A percentile compares a stretch with the other conserved stretches of the same genome.
phyloP scores from a whole-genome alignment of 2,113 vertebrate genomes.

The Pelecanoides urinatrix region DNA sequence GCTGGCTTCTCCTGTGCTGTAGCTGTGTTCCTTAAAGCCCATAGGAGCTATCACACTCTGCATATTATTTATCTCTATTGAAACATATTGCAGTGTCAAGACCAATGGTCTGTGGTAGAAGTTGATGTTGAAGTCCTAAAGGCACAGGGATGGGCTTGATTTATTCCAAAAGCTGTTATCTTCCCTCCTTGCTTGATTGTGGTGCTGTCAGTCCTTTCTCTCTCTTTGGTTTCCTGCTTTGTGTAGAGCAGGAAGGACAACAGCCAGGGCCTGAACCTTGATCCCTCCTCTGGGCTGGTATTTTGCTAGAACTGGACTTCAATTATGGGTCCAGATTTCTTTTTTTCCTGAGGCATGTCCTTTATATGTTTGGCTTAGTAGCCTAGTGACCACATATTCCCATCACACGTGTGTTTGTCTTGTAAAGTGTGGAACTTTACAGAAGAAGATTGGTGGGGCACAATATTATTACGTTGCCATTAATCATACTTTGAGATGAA shows the following conservation, averaged over 20 bases:
- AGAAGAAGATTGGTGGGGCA: not conserved
- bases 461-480: not conserved
- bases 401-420: not conserved
- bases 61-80: not conserved
- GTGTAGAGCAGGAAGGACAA: not conserved
- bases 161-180: not conserved
- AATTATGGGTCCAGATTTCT: not conserved
- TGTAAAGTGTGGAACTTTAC: not conserved
- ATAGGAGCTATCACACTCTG: not conserved
- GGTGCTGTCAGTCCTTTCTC: not conserved
- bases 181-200: not conserved
- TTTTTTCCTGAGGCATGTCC: not conserved
- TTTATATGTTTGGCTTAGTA: not conserved
- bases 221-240: not conserved
- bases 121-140: not conserved
- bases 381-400: not conserved
- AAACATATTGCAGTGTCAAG: not conserved
- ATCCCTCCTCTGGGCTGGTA: not conserved
- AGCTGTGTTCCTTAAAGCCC: not conserved
- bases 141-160: not conserved
- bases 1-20: not conserved
- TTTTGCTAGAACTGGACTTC: not conserved
- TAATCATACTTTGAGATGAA: not conserved
- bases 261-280: not conserved
- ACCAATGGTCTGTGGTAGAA: not conserved